phyloP scores from a whole-genome alignment of 2,888 invertebrate genomes.

The Clistopyga incitator region DNA sequence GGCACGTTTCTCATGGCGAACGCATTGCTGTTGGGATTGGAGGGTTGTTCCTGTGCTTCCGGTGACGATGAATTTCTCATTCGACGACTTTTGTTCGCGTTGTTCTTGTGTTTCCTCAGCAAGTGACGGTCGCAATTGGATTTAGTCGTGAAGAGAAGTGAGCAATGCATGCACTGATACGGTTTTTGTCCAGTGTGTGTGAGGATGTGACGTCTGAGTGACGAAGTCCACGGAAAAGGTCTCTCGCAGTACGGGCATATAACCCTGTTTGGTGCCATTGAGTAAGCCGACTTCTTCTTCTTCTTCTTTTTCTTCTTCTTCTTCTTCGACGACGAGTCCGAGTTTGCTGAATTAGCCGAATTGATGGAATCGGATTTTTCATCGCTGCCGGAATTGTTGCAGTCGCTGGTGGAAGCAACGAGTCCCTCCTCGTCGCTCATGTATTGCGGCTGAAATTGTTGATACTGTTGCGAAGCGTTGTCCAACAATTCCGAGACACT shows the following conservation, averaged over 20 bases:
- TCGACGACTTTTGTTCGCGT: constrained; percentile 78
- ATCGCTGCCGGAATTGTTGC: constrained; percentile 93
- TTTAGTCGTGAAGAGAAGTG: constrained; percentile 97
- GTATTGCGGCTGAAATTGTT: constrained; percentile 81
- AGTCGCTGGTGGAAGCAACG: constrained; percentile 93
- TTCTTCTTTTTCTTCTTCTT: constrained; percentile 80
- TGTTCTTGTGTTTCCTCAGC: constrained; percentile 92
- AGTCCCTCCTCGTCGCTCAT: constrained; percentile 91
- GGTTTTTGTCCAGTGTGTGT: constrained; percentile 99
- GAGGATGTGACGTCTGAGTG: constrained; percentile 95
- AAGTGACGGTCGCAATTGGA: constrained; percentile 98
- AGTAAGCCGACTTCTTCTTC: constrained; percentile 97
- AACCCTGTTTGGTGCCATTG: constrained; percentile 96
- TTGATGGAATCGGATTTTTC: constrained; percentile 91
- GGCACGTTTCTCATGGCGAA: constrained; percentile 89
- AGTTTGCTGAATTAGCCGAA: constrained; percentile 85
- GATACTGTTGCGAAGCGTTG: constrained; percentile 88
- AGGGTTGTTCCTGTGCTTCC: constrained; percentile 83
- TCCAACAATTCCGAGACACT: constrained; percentile 91
- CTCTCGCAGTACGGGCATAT: constrained; percentile 97
- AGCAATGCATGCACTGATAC: constrained; percentile 97
- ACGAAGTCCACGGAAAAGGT: constrained; percentile 98
- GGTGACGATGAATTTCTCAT: constrained; percentile 83
- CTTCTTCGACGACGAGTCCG: constrained; percentile 74
- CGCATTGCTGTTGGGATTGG: constrained; percentile 80